These are phyloP conservation scores for Cryptocephalus primarius DNA, from an alignment of 2,888 invertebrate genomes.

Conservation along the genomic window DNA sequence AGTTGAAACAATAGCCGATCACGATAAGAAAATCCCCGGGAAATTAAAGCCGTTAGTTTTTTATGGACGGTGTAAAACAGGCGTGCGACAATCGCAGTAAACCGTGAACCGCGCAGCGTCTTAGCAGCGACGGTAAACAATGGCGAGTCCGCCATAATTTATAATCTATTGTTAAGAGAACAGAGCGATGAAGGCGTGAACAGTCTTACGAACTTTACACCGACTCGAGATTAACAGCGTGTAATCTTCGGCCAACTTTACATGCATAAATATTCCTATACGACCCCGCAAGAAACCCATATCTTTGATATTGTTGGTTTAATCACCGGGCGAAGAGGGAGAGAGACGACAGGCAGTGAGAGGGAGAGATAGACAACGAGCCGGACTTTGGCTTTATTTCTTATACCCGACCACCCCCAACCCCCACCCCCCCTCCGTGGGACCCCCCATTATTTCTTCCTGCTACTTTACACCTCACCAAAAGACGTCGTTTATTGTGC, in stretches of 20 bases:
- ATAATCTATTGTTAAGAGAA: conserved; percentile 31
- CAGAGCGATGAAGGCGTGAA: conserved; percentile 25
- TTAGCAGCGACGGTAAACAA: conserved; percentile 18
- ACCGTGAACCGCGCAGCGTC: not conserved
- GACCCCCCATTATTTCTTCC: conserved; percentile 5
- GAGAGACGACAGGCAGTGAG: too few relatives aligned
- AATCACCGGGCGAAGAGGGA: conserved; percentile 24
- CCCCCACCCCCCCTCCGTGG: not conserved
- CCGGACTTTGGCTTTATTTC: conserved; percentile 26
- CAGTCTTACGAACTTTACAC: conserved; percentile 33
- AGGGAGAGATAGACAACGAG: not conserved
- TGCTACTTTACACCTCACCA: conserved; percentile 6
- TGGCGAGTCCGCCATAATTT: conserved; percentile 27
- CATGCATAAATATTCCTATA: conserved; percentile 35
- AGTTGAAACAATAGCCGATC: too few relatives aligned
- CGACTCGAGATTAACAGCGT: conserved; percentile 34
- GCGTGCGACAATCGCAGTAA: not conserved
- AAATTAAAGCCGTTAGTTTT: not conserved
- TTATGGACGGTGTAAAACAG: not conserved
- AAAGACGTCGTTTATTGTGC: not conserved
- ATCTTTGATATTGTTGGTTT: conserved; percentile 34
- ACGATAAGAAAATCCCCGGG: too few relatives aligned
- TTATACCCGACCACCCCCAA: conserved; percentile 7
- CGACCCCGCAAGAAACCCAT: conserved; percentile 29
- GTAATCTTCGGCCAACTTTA: conserved; percentile 36